These are phyloP conservation scores for Etheostoma spectabile DNA, from an alignment of 2,113 vertebrate species.

Conservation along the genomic window DNA sequence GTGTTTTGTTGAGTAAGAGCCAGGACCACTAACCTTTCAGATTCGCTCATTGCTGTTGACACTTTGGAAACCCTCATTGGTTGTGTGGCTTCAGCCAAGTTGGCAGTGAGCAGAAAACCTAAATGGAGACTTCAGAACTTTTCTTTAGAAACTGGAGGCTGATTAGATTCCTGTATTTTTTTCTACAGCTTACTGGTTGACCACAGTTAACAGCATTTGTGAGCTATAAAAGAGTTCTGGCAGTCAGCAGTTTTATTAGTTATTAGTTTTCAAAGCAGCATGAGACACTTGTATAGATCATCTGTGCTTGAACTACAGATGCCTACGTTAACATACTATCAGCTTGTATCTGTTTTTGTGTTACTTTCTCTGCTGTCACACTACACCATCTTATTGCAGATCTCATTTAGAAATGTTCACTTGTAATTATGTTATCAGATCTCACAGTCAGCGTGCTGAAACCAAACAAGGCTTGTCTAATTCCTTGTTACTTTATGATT, in stretches of 20 bases:
- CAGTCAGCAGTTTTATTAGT: background rate
- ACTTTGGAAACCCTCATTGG: background rate
- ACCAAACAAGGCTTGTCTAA: slow-evolving; percentile 69
- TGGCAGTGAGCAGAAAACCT: slow-evolving; percentile 27
- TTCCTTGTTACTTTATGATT: slow-evolving; percentile 60
- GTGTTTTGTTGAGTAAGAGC: background rate
- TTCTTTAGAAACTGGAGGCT: slow-evolving; percentile 11
- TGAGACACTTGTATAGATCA: background rate
- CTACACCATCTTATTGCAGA: slow-evolving; percentile 51
- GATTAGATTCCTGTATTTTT: slow-evolving; percentile 5
- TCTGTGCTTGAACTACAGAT: background rate
- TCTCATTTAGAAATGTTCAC: slow-evolving; percentile 60
- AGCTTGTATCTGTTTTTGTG: slow-evolving; percentile 2
- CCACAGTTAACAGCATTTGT: slow-evolving; percentile 24
- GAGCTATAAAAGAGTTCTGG: slow-evolving; percentile 5
- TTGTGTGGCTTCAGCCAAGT: slow-evolving; percentile 8
- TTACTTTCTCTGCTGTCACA: slow-evolving; percentile 16
- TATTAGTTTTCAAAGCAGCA: background rate
- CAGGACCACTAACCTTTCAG: background rate
- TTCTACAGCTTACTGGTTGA: slow-evolving; percentile 11
- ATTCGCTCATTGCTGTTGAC: background rate
- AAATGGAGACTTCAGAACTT: slow-evolving; percentile 26
- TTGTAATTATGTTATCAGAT: slow-evolving; percentile 73
- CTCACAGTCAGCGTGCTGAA: slow-evolving; percentile 47
- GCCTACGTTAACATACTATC: background rate